Evolutionary conservation across 2,888 invertebrate genomes (phyloP), one percentile per base, ranked within the genome.

Genomic region (Alloscopus bannaensis): DNA sequence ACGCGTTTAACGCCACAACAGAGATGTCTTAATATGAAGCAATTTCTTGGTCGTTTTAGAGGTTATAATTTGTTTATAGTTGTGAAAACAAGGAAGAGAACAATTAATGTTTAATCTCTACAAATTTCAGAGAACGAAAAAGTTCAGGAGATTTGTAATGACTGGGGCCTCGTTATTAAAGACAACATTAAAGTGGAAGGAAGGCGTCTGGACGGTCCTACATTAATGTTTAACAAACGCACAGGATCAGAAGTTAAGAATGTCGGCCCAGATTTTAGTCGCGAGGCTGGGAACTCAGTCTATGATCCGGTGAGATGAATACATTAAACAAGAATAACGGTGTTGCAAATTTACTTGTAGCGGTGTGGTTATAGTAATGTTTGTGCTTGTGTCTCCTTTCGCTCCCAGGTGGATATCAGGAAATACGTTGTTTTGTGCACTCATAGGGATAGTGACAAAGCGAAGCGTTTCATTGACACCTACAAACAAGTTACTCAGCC

Each of bases 1-100:
- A 98, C 97, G 0, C 90, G 94, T 76, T 91, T 97, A 2, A 91
- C 93, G 0, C 98, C 98, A 0, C 92, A 92, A 75, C 93, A 94
- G 87, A 90, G 98, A 0, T 90, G 93, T 57, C 87, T 90, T 0
- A 92, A 94, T 0, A 90, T 96, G 80, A 90, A 91, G 72, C 91
- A 92, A 60, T 90, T 90, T 83, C 84, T 90, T 1, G 71, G 87
- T 11, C 85, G 83, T 29, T 79, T 88, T 3, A 82, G 84, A 26
- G n/a, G n/a, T n/a, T n/a, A n/a, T n/a, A n/a, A n/a, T n/a, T n/a
- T n/a, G n/a, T 13, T 6, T 13, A 47, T 47, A 13, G 8, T 6
- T 47, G 47, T n/a, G 18, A 4, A n/a, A 47, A 11, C 18, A n/a
- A 4, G 3, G 8, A n/a, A n/a, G n/a, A n/a, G n/a, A n/a, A n/a